Evolutionary conservation across 2,797 vertebrate species (phyloP), one percentile per base, ranked within the genome.

Genomic region (Mormyrops attenuatus): DNA sequence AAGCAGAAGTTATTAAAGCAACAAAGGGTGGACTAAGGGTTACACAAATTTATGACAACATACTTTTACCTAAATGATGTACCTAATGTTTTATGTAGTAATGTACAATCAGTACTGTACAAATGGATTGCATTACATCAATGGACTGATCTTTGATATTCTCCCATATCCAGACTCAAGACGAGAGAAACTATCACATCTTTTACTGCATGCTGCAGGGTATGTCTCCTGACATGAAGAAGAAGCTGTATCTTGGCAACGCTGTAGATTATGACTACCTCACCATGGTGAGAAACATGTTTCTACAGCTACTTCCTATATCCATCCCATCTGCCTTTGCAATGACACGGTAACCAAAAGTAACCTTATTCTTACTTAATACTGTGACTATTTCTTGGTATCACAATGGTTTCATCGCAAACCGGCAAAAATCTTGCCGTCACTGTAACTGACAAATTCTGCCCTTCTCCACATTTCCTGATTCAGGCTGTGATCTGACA

Each of bases 161-260:
- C 55, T 55, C 84, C n/a, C 6, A 60, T 60, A 57, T 44, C 13
- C 93, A 99, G 98, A 97, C 98, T 38, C 92, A 91, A 0, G 97
- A 99, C 0, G 98, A 99, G 94, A 97, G 98, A 92, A 99, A 99
- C 93, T 99, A 99, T 88, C 98, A 99, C 0, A 94, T 99, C 80
- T 99, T 99, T 94, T 99, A 99, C 92, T 99, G 98, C 93, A 99
- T 99, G 98, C 92, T 99, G 93, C 97, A 96, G 91, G 98, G 98
- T 49, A 99, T 99, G 98, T 95, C 95, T 0, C 5, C 91, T 7
- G 98, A 98, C 0, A 97, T 99, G 94, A 99, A 99, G 94, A 97
- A 96, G 94, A 97, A 96, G 85, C 95, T 99, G 88, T 96, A 96
- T 0, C 95, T 99, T 73, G 96, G 97, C 89, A 96, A 97, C 91